phyloP scores from a whole-genome alignment of 2,888 invertebrate genomes.

The Drosophila eohydei region DNA sequence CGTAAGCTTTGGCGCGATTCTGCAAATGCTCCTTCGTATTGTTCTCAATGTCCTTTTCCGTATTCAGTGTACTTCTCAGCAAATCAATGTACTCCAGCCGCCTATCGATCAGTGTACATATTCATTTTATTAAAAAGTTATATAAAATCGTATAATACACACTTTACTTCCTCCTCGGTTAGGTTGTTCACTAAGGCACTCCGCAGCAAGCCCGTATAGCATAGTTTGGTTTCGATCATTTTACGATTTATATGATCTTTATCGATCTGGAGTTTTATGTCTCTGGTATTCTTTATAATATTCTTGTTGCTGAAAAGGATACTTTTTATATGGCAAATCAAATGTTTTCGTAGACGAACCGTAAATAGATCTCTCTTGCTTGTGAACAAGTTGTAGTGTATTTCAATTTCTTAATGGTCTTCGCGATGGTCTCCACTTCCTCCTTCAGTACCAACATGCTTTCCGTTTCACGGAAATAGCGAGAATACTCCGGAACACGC shows the following conservation, averaged over 20 bases:
- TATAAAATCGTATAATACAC: background rate
- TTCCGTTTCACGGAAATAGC: background rate
- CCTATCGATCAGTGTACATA: too few relatives aligned
- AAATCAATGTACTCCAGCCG: too few relatives aligned
- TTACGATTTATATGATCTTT: background rate
- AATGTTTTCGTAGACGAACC: background rate
- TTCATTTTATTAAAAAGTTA: background rate
- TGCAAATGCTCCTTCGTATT: too few relatives aligned
- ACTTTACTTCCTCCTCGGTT: conserved; percentile 8
- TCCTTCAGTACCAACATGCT: background rate
- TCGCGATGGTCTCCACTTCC: background rate
- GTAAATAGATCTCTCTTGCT: conserved; percentile 3
- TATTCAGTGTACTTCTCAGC: too few relatives aligned
- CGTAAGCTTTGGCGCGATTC: background rate
- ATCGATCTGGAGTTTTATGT: background rate
- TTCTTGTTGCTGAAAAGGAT: background rate
- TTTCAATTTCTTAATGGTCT: background rate
- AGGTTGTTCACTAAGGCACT: background rate
- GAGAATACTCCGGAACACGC: conserved; percentile 3
- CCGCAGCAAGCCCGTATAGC: background rate
- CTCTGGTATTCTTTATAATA: too few relatives aligned
- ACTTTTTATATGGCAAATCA: background rate
- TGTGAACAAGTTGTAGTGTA: conserved; percentile 3
- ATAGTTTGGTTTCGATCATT: background rate
- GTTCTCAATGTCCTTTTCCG: too few relatives aligned